Base-by-base conservation (phyloP, 2,113 vertebrate species). In the Odontesthes bonariensis region DNA sequence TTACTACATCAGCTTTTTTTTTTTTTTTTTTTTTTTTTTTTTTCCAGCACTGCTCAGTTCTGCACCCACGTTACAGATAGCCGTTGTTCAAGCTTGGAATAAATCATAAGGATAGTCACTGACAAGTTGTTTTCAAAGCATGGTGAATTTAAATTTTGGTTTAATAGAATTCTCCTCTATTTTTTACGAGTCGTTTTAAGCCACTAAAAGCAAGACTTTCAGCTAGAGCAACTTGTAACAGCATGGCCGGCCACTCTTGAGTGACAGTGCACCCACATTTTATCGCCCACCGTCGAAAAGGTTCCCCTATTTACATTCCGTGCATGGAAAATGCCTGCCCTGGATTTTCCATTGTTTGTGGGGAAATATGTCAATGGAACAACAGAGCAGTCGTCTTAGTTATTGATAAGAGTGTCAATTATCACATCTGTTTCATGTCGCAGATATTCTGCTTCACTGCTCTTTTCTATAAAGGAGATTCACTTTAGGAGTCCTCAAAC, bases 301-400 rank as follows among this genome's bases (percentile, higher is more conserved):
- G 42, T 84, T 83, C 85, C 86, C 83, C 20, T 92, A 88, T 93
- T 90, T 93, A 91, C 90, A 89, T 91, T 90, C 88, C 86, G 69
- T 55, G 1, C 4, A 4, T 38, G 79, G 84, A 88, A n/a, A n/a
- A 89, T 86, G 88, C 87, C 72, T 62, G 78, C 68, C 72, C 53
- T 66, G 66, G 62, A 71, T 76, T 88, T 92, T 91, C 90, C 90
- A 88, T 88, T 86, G 90, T 93, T 91, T 84, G 83, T 80, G 82
- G 80, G 86, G 71, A 89, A 85, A 83, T 83, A 75, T 86, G 72
- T 80, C 59, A n/a, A 57, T 73, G 55, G 79, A 73, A 60, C 65
- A 79, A 54, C 61, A 73, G 80, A 87, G 68, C 63, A 38, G 60
- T 46, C 57, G 67, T 47, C 62, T 56, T 68, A 69, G 55, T 63